phyloP scores from a whole-genome alignment of 2,113 vertebrate genomes.

The Dolichallabes microphthalmus region DNA sequence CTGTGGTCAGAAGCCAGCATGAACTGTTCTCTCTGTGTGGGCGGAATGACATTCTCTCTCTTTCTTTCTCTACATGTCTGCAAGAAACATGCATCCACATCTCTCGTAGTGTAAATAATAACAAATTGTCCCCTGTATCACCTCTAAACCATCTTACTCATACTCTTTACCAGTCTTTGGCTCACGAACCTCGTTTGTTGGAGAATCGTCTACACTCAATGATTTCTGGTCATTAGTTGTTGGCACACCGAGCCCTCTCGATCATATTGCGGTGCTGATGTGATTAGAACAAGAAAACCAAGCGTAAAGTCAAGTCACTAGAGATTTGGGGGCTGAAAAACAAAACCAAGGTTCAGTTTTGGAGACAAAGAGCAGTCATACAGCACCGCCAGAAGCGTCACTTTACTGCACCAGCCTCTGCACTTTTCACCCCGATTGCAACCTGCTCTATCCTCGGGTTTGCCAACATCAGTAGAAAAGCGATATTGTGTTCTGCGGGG shows the following conservation, averaged over 20 bases:
- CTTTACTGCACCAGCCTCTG: conserved; percentile 35
- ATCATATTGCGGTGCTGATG: conserved; percentile 31
- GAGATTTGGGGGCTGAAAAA: background rate
- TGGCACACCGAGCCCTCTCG: conserved; percentile 1
- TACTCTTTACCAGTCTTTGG: background rate
- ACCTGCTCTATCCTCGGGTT: background rate
- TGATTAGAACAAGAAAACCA: conserved; percentile 42
- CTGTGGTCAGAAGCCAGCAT: background rate
- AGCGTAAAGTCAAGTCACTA: conserved; percentile 40
- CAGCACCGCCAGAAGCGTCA: conserved; percentile 20
- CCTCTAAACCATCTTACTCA: background rate
- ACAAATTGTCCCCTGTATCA: background rate
- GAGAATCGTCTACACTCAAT: background rate
- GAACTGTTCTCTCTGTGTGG: background rate
- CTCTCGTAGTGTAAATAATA: too few relatives aligned
- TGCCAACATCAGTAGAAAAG: conserved; percentile 30
- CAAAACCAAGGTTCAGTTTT: conserved; percentile 5
- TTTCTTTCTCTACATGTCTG: background rate
- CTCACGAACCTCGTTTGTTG: background rate
- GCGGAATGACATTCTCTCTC: background rate
- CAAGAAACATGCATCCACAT: too few relatives aligned
- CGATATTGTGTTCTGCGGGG: conserved; percentile 20
- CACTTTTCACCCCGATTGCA: conserved; percentile 3
- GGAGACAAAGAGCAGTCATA: background rate
- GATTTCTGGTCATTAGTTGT: background rate